A percentile compares a stretch with the other conserved stretches of the same genome.
These are phyloP conservation scores for Notodonta dromedarius DNA, from an alignment of 2,888 invertebrate species.

Conservation along the genomic window DNA sequence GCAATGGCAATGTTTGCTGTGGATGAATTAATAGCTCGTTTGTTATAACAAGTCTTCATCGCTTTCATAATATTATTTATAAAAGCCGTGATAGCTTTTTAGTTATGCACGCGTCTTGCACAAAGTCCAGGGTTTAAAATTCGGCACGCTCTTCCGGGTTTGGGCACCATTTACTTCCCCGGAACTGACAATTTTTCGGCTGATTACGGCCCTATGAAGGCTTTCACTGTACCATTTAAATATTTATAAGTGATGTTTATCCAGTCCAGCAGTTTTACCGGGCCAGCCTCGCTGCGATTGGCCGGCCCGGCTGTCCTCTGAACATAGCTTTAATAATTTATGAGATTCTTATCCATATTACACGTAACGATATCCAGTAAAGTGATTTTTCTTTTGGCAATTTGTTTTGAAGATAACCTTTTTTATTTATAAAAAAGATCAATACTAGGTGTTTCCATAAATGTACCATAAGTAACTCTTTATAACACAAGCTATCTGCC, in stretches of 20 bases:
- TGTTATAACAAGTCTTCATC: no score
- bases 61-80: no score
- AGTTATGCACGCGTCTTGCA: no score
- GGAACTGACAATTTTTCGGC: background rate
- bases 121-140: no score
- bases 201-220: slow-evolving; percentile 2
- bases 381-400: background rate
- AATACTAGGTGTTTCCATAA: no score
- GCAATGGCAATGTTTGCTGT: no score
- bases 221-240: slow-evolving; percentile 7
- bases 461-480: no score
- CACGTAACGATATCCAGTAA: background rate
- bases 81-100: no score
- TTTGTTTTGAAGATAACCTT: background rate
- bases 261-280: slow-evolving; percentile 18
- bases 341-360: slow-evolving; percentile 12
- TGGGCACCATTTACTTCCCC: background rate
- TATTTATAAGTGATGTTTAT: slow-evolving; percentile 13
- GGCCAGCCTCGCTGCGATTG: slow-evolving; percentile 3
- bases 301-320: slow-evolving; percentile 15
- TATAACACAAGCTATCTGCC: no score
- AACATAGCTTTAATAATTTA: slow-evolving; percentile 28
- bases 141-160: background rate
- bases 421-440: no score
- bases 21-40: no score